A percentile compares a stretch with the other conserved stretches of the same genome.
These are phyloP conservation scores for Ellobium chinense DNA, from an alignment of 2,888 invertebrate species.

Conservation along the genomic window DNA sequence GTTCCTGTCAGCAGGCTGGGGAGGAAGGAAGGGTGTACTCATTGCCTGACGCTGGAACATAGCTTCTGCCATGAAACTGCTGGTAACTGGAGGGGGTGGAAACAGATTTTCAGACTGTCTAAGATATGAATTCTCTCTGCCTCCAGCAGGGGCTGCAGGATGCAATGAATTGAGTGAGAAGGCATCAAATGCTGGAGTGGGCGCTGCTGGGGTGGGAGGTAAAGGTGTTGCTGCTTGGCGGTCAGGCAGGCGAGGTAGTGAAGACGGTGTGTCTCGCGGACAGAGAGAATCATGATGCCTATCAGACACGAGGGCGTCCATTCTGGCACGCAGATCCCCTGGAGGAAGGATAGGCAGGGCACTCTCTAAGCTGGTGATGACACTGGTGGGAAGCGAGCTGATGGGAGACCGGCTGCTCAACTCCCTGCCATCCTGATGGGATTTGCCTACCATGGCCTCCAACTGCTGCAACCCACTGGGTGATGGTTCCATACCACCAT, in stretches of 20 bases:
- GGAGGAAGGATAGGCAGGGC: slow-evolving; percentile 57
- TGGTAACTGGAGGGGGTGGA: slow-evolving; percentile 51
- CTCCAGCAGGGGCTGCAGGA: slow-evolving; percentile 36
- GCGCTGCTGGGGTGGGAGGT: neutral
- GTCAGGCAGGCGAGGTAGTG: slow-evolving; percentile 48
- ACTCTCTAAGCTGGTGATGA: slow-evolving; percentile 51
- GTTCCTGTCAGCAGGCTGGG: slow-evolving; percentile 48
- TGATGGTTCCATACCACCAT: slow-evolving; percentile 30
- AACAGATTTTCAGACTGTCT: slow-evolving; percentile 54
- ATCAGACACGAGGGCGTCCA: slow-evolving; percentile 66
- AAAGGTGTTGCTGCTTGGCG: slow-evolving; percentile 23
- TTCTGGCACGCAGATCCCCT: slow-evolving; percentile 62
- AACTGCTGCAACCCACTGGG: slow-evolving; percentile 51
- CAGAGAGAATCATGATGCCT: slow-evolving; percentile 58
- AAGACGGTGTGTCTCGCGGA: slow-evolving; percentile 51
- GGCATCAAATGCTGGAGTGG: slow-evolving; percentile 50
- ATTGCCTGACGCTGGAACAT: slow-evolving; percentile 69
- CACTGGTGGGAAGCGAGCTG: slow-evolving; percentile 49
- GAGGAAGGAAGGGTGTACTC: slow-evolving; percentile 62
- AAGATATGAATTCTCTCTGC: slow-evolving; percentile 52
- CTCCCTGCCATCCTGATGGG: slow-evolving; percentile 49
- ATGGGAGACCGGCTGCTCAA: slow-evolving; percentile 40
- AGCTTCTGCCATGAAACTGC: slow-evolving; percentile 69
- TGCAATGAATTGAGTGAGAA: slow-evolving; percentile 55
- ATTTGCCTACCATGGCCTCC: slow-evolving; percentile 55